Percentiles rank a stretch among this genome's conserved stretches.
Evolutionary conservation across 1,140 invertebrate genomes (phyloP).

Genomic region (Papilio dardanus): DNA sequence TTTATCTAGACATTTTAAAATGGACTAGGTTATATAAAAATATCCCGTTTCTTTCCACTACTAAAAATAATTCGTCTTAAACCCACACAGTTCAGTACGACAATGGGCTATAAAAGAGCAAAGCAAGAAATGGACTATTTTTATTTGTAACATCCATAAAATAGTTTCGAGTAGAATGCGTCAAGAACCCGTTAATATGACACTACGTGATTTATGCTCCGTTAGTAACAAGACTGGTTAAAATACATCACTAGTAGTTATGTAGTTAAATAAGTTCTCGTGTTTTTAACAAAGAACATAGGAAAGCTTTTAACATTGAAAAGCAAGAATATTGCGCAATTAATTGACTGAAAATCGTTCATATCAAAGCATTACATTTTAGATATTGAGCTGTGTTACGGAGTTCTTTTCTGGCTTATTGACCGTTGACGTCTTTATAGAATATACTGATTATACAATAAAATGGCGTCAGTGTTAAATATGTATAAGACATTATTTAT

Average conservation of each 20-base stretch:
- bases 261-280: background rate
- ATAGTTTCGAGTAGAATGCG: conserved; percentile 27
- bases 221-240: conserved; percentile 18
- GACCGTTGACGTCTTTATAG: background rate
- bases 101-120: conserved; percentile 23
- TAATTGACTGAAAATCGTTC: too few species aligned
- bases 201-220: conserved; percentile 32
- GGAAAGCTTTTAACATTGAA: too few species aligned
- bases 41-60: conserved; percentile 41
- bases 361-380: too few species aligned
- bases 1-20: too few species aligned
- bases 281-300: background rate
- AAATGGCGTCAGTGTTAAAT: background rate
- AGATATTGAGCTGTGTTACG: too few species aligned
- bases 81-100: conserved; percentile 13
- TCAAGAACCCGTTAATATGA: conserved; percentile 35
- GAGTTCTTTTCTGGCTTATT: too few species aligned
- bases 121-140: conserved; percentile 34
- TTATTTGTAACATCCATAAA: conserved; percentile 31
- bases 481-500: background rate
- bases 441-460: background rate
- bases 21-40: too few species aligned
- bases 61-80: background rate
- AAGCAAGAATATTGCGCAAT: too few species aligned
- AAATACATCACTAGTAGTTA: background rate